Evolutionary conservation across 2,888 invertebrate genomes (phyloP), one percentile per base, ranked within the genome.

Genomic region (Congeria kusceri): DNA sequence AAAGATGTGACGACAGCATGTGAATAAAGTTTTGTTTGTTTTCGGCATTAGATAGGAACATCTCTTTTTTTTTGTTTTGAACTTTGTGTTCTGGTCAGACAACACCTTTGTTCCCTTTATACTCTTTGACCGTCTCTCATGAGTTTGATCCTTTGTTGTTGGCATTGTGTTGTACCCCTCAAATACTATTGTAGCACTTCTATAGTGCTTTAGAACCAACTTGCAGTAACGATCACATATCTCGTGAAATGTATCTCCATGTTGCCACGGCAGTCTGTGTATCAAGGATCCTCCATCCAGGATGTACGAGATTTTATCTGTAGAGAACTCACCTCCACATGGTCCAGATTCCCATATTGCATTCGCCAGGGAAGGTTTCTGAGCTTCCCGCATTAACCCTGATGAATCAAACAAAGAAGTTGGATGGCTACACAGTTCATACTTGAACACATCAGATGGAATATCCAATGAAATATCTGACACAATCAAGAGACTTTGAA

Each of bases 1-100:
- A 11, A 9, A 87, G 67, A 11, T 68, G 9, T n/a, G 57, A 53
- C 25, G 63, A 9, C 28, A 88, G 66, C 20, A 86, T 13, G 28
- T 76, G 49, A 1, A 88, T 83, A 59, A 90, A 88, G 5, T 49
- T 32, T 29, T 87, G 83, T 62, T 88, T 89, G 81, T 89, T 89
- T 46, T 69, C 64, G 15, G 20, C 27, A 66, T 88, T 88, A 20
- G 77, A 57, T 1, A 88, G 64, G 67, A 89, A 87, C 2, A 62
- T 4, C 4, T 87, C 86, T 59, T 87, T 89, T n/a, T n/a, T 61
- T 84, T 88, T 11, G 58, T 44, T 27, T 53, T 73, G 32, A 85
- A 72, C 13, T 66, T 28, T 46, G 83, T 87, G 53, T 68, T 57
- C n/a, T 28, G 72, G 15, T 65, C 64, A 53, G 88, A 88, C 9